Percentiles rank a stretch among this genome's conserved stretches.
Evolutionary conservation across 2,797 vertebrate species (phyloP).

Genomic region (Gallinago nigripennis): DNA sequence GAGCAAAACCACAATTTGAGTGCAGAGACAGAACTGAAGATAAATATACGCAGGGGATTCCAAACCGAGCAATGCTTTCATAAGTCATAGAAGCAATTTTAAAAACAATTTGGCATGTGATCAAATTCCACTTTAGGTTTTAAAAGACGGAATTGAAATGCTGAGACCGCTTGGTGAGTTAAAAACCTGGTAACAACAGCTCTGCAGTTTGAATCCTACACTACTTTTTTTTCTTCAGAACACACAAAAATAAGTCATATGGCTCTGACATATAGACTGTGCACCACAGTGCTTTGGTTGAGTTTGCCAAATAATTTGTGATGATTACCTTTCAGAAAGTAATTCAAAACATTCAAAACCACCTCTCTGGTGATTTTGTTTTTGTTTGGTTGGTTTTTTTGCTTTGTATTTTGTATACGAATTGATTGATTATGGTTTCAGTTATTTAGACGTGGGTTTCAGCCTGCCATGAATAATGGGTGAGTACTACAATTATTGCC

Average conservation of each 20-base stretch:
- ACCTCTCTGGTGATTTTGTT: not conserved
- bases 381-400: not conserved
- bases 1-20: not conserved
- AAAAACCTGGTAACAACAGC: not conserved
- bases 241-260: not conserved
- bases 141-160: not conserved
- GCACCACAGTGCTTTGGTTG: not conserved
- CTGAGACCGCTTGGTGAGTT: not conserved
- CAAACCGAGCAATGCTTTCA: slow-evolving; percentile 1
- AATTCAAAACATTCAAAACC: not conserved
- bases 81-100: slow-evolving; percentile 9
- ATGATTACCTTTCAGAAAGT: not conserved
- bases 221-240: not conserved
- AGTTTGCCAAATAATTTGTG: not conserved
- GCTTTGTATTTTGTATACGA: not conserved
- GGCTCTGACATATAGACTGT: not conserved
- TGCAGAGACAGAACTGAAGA: not conserved
- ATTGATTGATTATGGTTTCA: not conserved
- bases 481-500: not conserved
- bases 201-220: not conserved
- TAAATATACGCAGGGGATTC: not conserved
- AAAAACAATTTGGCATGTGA: slow-evolving; percentile 28
- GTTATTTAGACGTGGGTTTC: not conserved
- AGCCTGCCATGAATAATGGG: not conserved
- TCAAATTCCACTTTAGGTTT: slow-evolving; percentile 16